A percentile compares a stretch with the other conserved stretches of the same genome.
Evolutionary conservation across 2,888 invertebrate species (phyloP).

Genomic region (Pseudococcus viburni): DNA sequence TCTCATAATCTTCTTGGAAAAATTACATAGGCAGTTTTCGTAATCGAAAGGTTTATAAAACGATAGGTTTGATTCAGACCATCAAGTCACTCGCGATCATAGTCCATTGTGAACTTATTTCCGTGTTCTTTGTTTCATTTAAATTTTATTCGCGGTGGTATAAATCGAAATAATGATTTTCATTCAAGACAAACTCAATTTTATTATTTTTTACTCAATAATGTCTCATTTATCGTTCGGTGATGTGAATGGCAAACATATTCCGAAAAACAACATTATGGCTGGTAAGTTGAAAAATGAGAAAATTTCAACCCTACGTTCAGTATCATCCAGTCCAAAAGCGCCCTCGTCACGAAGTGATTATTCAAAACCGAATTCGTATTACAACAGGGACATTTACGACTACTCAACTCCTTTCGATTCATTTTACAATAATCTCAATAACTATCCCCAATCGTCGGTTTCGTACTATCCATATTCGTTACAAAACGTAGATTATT

Average conservation of each 20-base stretch:
- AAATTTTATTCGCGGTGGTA: neutral
- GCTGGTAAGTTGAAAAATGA: slow-evolving; percentile 6
- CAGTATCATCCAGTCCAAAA: neutral
- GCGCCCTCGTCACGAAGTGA: neutral
- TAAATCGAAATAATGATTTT: neutral
- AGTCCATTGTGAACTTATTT: neutral
- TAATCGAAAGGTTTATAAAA: neutral
- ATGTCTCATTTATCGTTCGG: neutral
- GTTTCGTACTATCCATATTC: neutral
- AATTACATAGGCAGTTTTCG: neutral
- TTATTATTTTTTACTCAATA: neutral
- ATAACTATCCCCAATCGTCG: neutral
- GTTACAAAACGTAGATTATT: neutral
- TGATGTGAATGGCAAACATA: neutral
- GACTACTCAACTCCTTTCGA: neutral
- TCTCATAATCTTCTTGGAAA: neutral
- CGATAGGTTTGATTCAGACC: neutral
- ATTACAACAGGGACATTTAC: neutral
- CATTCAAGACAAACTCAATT: neutral
- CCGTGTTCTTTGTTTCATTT: neutral
- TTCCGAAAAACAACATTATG: neutral
- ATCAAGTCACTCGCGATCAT: neutral
- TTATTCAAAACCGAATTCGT: neutral
- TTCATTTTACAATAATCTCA: neutral
- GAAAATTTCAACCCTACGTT: neutral